Base-by-base conservation (phyloP, 2,113 vertebrate species). In the Misgurnus anguillicaudatus region DNA sequence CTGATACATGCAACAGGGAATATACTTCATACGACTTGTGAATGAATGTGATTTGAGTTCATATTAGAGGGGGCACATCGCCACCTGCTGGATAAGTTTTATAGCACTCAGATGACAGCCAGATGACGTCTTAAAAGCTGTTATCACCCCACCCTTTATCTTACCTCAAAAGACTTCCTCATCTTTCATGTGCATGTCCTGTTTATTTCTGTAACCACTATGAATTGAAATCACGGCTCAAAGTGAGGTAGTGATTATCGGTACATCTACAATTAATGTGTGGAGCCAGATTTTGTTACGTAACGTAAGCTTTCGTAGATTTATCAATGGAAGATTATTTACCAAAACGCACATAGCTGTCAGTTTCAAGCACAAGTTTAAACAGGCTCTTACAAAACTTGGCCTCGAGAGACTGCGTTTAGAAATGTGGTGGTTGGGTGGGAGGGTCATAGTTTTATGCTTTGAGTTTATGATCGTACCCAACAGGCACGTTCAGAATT, bases 161-260 rank as follows among this genome's bases (percentile, higher is more conserved):
- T 75, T 67, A 57, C 69, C 61, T 77, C 73, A 66, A 10, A 70
- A 45, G 41, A 75, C 75, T 36, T 86, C 63, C n/a, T 55, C 6
- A 4, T 66, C 21, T 55, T 39, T 51, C 61, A 31, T 39, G 8
- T 71, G n/a, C 48, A 65, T 75, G 87, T 86, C 82, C 80, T 84
- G 75, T 87, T 87, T 76, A 85, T 67, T 68, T 74, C 38, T 53
- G 11, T 45, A 61, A 51, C 38, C 24, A 51, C 38, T 17, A 39
- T 4, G 8, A 36, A 39, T 47, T 75, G 5, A 74, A 36, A 60
- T 80, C 21, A 45, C 65, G 68, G 31, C 6, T 19, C 58, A 31
- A 24, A 14, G 31, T 3, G 47, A 75, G 62, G 58, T 53, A 64
- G 17, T 60, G 41, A 62, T 48, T 80, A 60, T 61, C 13, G 77